A percentile compares a stretch with the other conserved stretches of the same genome.
phyloP scores from a whole-genome alignment of 2,888 invertebrate species.

The Ommatoiulus sabulosus region DNA sequence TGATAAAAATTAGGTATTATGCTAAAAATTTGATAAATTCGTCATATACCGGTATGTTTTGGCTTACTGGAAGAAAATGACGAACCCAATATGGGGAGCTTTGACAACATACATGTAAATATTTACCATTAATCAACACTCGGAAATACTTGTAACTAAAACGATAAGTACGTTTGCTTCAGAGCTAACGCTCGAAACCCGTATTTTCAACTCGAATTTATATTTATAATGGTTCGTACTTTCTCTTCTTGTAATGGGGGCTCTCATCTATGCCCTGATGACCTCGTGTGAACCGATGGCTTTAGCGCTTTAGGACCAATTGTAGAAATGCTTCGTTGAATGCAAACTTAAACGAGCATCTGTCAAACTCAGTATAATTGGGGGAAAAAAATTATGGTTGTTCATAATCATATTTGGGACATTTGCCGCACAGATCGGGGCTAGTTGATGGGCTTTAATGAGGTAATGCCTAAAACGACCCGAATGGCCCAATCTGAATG shows the following conservation, averaged over 20 bases:
- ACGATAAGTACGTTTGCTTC: not conserved
- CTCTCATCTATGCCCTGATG: not conserved
- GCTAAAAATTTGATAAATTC: too few relatives aligned
- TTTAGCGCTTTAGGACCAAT: not conserved
- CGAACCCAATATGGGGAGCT: too few relatives aligned
- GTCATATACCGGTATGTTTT: too few relatives aligned
- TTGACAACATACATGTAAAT: not conserved
- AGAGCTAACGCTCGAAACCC: not conserved
- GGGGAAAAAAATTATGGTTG: not conserved
- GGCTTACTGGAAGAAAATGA: too few relatives aligned
- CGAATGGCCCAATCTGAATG: not conserved
- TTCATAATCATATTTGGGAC: not conserved
- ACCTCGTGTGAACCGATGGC: not conserved
- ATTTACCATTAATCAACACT: not conserved
- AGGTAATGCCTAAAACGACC: not conserved
- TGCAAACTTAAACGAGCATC: conserved; percentile 25
- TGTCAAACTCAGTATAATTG: conserved; percentile 1
- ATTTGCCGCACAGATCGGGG: not conserved
- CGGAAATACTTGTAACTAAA: not conserved
- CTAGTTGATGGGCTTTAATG: not conserved
- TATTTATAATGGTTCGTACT: not conserved
- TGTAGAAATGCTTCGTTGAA: not conserved
- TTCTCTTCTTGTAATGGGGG: not conserved
- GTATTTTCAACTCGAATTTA: not conserved
- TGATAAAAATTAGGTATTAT: too few relatives aligned